Evolutionary conservation across 2,797 vertebrate genomes (phyloP).

Genomic region (Crypturellus tataupa): DNA sequence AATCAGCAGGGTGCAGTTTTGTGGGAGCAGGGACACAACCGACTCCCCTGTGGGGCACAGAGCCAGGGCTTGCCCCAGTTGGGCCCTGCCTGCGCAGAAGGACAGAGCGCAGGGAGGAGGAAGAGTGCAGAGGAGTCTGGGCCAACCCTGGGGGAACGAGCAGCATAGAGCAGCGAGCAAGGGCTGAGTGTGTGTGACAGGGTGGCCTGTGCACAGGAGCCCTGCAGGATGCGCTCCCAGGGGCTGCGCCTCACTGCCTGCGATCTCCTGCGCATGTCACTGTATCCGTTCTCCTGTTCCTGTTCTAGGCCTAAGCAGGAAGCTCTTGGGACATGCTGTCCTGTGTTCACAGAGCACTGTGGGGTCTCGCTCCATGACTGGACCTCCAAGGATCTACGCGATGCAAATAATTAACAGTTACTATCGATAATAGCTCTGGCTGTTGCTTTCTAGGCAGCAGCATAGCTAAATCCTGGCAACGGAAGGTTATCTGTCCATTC

Average conservation of each 20-base stretch:
- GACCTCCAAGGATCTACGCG: background rate
- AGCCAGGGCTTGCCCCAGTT: background rate
- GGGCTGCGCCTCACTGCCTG: background rate
- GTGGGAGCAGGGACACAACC: background rate
- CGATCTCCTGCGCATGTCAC: background rate
- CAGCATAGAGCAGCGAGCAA: background rate
- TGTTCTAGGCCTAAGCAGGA: background rate
- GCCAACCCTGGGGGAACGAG: background rate
- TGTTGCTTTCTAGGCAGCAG: background rate
- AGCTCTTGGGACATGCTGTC: background rate
- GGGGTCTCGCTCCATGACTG: background rate
- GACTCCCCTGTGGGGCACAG: accelerated
- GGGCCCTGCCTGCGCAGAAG: background rate
- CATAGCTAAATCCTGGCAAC: background rate
- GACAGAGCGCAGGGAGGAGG: background rate
- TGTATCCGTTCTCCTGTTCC: accelerated
- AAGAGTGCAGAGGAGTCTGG: background rate
- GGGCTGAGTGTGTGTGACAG: accelerated
- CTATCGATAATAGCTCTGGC: no score
- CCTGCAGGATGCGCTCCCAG: accelerated
- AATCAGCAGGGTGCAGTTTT: slow-evolving; percentile 14
- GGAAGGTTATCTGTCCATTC: background rate
- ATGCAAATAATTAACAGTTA: background rate
- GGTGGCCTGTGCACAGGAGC: background rate
- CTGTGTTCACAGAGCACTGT: accelerated